phyloP scores from a whole-genome alignment of 2,113 vertebrate genomes.

The Aix galericulata region DNA sequence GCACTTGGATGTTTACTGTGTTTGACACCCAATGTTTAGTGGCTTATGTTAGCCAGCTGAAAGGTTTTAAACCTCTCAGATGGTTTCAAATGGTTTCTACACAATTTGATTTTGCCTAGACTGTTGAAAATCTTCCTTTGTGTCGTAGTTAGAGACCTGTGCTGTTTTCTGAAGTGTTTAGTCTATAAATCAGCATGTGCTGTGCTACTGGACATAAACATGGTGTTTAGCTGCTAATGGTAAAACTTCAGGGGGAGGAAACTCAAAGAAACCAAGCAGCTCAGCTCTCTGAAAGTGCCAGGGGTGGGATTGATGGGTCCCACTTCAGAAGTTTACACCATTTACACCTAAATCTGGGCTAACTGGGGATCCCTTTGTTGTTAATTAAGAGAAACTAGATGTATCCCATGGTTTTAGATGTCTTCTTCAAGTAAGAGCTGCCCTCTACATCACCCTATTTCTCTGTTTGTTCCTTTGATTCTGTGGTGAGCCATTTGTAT shows the following conservation, averaged over 20 bases:
- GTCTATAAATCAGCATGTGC: neutral
- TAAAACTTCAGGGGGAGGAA: neutral
- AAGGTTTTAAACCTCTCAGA: neutral
- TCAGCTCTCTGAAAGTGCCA: neutral
- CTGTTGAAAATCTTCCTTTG: neutral
- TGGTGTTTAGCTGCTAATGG: neutral
- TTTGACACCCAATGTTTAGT: neutral
- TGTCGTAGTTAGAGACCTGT: neutral
- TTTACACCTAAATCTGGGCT: slow-evolving; percentile 5
- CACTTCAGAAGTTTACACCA: neutral
- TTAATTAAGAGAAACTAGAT: neutral
- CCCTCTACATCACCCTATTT: fast-evolving
- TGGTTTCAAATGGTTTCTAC: neutral
- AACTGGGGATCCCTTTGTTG: neutral
- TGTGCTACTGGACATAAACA: neutral
- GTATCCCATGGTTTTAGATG: neutral
- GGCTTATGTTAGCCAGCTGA: fast-evolving
- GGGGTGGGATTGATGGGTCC: neutral
- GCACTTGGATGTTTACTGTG: neutral
- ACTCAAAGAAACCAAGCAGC: neutral
- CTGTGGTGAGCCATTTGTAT: neutral
- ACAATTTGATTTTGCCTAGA: neutral
- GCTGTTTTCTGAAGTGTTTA: neutral
- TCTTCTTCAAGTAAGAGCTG: neutral
- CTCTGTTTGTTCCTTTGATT: slow-evolving; percentile 8